Conservation (phyloP, 2,888 invertebrate species). For the Acanthopleura granulata region DNA sequence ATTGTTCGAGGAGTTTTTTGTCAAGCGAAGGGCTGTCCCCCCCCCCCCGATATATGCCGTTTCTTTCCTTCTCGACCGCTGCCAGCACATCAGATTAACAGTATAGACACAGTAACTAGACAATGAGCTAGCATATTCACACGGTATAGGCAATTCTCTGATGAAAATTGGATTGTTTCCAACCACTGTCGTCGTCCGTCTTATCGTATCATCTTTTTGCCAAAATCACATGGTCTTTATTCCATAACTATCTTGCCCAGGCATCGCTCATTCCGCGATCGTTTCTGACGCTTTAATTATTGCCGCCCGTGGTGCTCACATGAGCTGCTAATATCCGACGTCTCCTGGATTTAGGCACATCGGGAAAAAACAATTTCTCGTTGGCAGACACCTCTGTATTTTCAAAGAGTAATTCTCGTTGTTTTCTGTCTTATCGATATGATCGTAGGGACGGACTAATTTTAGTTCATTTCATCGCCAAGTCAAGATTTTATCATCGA, state of each 20-base stretch:
- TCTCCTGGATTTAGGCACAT: conserved; percentile 8
- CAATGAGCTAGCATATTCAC: too few species aligned
- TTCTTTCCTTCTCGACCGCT: too few species aligned
- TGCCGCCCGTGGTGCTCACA: neutral
- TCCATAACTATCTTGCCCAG: neutral
- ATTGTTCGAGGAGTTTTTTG: too few species aligned
- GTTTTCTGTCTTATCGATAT: neutral
- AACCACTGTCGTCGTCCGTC: neutral
- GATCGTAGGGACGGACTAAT: conserved; percentile 3
- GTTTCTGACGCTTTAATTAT: conserved; percentile 16
- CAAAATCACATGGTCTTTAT: conserved; percentile 1
- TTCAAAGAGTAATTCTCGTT: neutral
- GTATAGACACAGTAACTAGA: too few species aligned
- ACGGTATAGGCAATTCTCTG: neutral
- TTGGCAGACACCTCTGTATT: neutral
- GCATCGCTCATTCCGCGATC: neutral
- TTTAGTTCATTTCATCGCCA: conserved; percentile 19
- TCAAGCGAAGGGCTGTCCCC: too few species aligned
- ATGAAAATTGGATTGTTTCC: conserved; percentile 5
- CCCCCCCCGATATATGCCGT: too few species aligned
- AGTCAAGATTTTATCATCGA: conserved; percentile 16
- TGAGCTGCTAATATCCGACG: conserved; percentile 3
- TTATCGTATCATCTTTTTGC: conserved; percentile 2
- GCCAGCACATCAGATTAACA: too few species aligned
- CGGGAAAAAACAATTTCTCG: conserved; percentile 11